Evolutionary conservation across 35 echinoderm and acorn worm species (phyloP), one percentile per base, ranked within the genome.

Genomic region (Chiridota heheva): DNA sequence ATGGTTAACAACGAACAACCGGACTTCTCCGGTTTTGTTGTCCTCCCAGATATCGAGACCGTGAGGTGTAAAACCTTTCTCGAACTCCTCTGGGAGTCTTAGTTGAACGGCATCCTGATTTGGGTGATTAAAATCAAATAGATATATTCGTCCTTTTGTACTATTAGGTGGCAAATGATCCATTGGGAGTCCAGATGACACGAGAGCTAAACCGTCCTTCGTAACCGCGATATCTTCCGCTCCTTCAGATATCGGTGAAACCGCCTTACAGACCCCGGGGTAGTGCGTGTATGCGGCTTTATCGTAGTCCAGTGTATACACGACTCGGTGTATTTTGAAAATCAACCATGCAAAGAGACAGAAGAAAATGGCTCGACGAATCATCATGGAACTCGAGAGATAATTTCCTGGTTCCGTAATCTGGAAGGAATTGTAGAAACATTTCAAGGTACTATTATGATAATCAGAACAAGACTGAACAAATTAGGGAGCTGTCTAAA

Each of bases 211-310:
- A 29, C 72, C 72, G 46, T 55, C 40, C 44, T 57, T 76, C 46
- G 72, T 76, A 43, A 76, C 3, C 35, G 39, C 72, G 22, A 76
- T 76, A 57, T 76, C 72, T 28, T 76, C 72, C n/a, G 72, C 72
- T 2, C 72, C 72, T n/a, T 76, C 1, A 18, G 26, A 26, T 24
- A 76, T 36, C 8, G 72, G 72, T 57, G 72, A 36, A 18, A 76
- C 72, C 49, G 44, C 22, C 2, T 49, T 25, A 39, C 72, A 76
- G 5, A 49, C 44, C 3, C 72, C 72, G 3, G 72, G 72, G 44
- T 49, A 76, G 47, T 76, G 72, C 13, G 27, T 76, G 4, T 36
- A 56, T 7, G 72, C 16, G 8, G 72, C 57, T 49, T 76, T 76
- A 24, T 76, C 44, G 46, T 55, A 76, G 29, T 49, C 72, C 13